A percentile compares a stretch with the other conserved stretches of the same genome.
Conservation (phyloP, 2,797 vertebrate genomes). For the Mus minutoides region DNA sequence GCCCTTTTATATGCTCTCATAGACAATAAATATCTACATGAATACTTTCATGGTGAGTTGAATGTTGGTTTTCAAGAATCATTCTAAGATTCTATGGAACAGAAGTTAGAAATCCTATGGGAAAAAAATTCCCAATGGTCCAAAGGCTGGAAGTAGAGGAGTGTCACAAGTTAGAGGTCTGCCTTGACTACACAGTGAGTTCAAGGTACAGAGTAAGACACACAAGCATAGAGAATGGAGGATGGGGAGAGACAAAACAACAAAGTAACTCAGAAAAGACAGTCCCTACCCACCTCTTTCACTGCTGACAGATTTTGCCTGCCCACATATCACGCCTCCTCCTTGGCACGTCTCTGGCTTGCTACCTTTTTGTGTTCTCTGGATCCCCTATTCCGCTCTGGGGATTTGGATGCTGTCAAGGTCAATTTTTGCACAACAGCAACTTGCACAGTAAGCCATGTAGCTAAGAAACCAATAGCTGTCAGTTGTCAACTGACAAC, state of each 20-base stretch:
- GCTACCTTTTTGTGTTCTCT: background rate
- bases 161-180: background rate
- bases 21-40: background rate
- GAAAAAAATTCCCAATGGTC: background rate
- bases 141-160: background rate
- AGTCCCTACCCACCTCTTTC: background rate
- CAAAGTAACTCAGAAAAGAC: conserved; percentile 20
- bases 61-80: background rate
- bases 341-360: background rate
- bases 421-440: conserved; percentile 32
- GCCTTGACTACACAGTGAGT: background rate
- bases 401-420: background rate
- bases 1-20: background rate
- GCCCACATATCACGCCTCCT: background rate
- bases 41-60: background rate
- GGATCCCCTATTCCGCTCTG: background rate
- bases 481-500: conserved; percentile 47
- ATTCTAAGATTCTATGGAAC: conserved; percentile 33
- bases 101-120: conserved; percentile 22
- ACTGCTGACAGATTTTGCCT: background rate
- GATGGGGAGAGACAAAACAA: background rate
- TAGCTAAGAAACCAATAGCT: conserved; percentile 40
- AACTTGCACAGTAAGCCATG: background rate
- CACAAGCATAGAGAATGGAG: background rate
- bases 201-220: background rate